Base-by-base conservation (phyloP, 37 sponge, comb jelly and placozoan species). In the Chondrilla cf. caribensis region DNA sequence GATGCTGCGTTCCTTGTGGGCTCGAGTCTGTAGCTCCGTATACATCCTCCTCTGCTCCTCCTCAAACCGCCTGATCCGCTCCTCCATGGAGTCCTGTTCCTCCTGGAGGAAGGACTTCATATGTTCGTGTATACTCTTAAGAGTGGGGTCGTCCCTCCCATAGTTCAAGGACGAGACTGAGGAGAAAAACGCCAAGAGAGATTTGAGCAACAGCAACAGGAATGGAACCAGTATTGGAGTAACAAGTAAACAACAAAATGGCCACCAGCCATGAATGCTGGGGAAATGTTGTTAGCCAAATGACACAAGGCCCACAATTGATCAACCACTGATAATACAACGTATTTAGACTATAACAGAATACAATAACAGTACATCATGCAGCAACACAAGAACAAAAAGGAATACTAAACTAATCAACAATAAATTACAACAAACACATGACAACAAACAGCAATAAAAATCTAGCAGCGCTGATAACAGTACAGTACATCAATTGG, bases 121-220 rank as follows among this genome's bases (percentile, higher is more conserved):
- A 57, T 85, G 67, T 38, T 37, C 33, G 41, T 92, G 93, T 1
- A 84, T 33, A 39, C 26, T 19, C 70, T 86, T 92, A 54, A 88
- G 73, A 6, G 77, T 81, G n/a, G 84, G 84, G 59, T 92, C 93
- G 26, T 92, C 89, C 0, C 58, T 64, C 21, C 93, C 93, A 81
- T 85, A 92, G 58, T 83, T 58, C 86, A 92, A 85, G 18, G 88
- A 87, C 39, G 86, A 92, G 7, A 88, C 93, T 92, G 79, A 0
- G 37, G 71, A 38, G 76, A 2, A 6, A 40, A 2, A 8, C 14
- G 70, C 36, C 17, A 47, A 33, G 60, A 57, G 77, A 17, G 47
- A 76, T 32, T 11, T 40, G n/a, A 60, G 60, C 4, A 24, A 15
- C n/a, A n/a, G n/a, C n/a, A n/a, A n/a, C n/a, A n/a, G n/a, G n/a